Evolutionary conservation across 2,888 invertebrate species (phyloP).

Genomic region (Synergus itoensis): DNA sequence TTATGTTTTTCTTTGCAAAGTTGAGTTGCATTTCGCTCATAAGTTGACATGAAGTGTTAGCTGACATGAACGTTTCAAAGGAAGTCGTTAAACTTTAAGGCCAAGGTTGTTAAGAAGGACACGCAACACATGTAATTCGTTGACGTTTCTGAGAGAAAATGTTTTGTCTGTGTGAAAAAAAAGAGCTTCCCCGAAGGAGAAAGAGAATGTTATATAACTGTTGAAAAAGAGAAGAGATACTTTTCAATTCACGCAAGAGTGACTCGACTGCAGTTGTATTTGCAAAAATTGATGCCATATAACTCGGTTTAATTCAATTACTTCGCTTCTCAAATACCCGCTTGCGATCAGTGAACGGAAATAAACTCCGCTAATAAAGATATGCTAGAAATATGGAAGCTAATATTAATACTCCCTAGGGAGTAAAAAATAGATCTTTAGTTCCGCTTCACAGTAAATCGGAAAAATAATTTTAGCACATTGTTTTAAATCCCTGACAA

Average conservation of each 20-base stretch:
- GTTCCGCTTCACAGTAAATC: too few relatives aligned
- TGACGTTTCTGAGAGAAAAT: neutral
- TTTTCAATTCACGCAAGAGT: neutral
- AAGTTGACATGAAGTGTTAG: slow-evolving; percentile 48
- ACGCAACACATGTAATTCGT: slow-evolving; percentile 16
- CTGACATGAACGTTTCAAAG: slow-evolving; percentile 48
- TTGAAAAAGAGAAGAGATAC: neutral
- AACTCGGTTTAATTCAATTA: neutral
- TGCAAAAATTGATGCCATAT: neutral
- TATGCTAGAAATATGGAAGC: too few relatives aligned
- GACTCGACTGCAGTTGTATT: neutral
- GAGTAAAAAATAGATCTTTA: too few relatives aligned
- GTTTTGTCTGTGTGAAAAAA: neutral
- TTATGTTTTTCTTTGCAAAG: neutral
- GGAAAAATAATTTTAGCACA: too few relatives aligned
- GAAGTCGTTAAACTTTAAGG: slow-evolving; percentile 54
- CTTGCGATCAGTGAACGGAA: neutral
- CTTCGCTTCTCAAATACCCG: neutral
- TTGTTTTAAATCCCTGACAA: neutral
- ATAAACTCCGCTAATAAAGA: too few relatives aligned
- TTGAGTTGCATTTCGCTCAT: slow-evolving; percentile 46
- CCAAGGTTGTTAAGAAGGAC: slow-evolving; percentile 45
- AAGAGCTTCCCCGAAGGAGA: neutral
- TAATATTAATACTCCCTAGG: too few relatives aligned
- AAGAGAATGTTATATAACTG: neutral